Conservation (phyloP, 2,888 invertebrate genomes). For the Neocrepidodera transversa region DNA sequence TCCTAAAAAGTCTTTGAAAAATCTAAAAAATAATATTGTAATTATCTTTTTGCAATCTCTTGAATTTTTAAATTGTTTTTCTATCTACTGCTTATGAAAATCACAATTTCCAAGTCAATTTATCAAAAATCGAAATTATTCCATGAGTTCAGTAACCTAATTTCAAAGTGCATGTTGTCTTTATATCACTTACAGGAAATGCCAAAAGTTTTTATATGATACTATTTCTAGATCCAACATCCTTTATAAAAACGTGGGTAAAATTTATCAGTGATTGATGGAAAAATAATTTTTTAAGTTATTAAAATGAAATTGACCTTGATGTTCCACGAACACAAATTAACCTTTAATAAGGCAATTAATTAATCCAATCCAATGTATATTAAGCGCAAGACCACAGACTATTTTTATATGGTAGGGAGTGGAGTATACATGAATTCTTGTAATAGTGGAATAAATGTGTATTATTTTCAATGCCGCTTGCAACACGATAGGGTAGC, state of each 20-base stretch:
- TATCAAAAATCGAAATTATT: no score
- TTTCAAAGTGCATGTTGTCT: background rate
- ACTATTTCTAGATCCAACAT: background rate
- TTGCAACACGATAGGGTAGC: background rate
- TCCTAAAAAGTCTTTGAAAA: no score
- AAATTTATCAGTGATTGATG: background rate
- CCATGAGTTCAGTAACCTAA: background rate
- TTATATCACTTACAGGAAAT: background rate
- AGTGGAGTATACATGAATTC: slow-evolving; percentile 17
- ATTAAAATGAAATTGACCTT: background rate
- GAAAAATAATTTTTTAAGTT: background rate
- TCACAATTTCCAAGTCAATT: no score
- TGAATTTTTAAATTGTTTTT: no score
- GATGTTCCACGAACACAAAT: background rate
- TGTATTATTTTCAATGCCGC: background rate
- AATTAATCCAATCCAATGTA: background rate
- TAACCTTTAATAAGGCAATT: background rate
- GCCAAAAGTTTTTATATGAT: background rate
- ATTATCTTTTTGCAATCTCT: no score
- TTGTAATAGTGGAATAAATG: slow-evolving; percentile 1
- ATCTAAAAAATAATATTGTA: no score
- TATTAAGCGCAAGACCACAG: background rate
- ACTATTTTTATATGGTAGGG: slow-evolving; percentile 19
- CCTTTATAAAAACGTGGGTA: background rate
- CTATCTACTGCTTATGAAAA: no score